Percentiles rank a stretch among this genome's conserved stretches.
Evolutionary conservation across 2,888 invertebrate species (phyloP).

Genomic region (Calameuta filiformis): DNA sequence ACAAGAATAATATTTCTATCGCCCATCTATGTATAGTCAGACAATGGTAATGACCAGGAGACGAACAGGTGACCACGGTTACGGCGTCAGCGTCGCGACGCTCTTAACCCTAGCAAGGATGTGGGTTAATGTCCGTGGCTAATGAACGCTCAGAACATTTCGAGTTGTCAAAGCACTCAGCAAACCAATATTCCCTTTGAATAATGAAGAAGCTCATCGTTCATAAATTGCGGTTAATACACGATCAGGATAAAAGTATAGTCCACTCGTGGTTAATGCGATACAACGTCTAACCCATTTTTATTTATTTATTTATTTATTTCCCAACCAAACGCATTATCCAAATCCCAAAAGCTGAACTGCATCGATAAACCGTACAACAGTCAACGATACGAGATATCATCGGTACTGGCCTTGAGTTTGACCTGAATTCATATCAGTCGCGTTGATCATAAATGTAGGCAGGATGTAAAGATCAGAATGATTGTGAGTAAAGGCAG

Average conservation of each 20-base stretch:
- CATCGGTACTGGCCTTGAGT: not conserved
- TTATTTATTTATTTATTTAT: not conserved
- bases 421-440: not conserved
- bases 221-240: constrained; percentile 9
- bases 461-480: not conserved
- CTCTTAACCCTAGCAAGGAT: not conserved
- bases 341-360: not conserved
- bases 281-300: not conserved
- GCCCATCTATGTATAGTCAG: not conserved
- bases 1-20: not conserved
- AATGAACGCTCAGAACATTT: constrained; percentile 11
- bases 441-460: not conserved
- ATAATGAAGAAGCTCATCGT: constrained; percentile 18
- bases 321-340: not conserved
- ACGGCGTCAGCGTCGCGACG: not conserved
- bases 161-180: constrained; percentile 14
- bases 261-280: not conserved
- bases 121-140: not conserved
- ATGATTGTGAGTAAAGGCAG: not conserved
- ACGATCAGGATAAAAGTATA: not conserved
- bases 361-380: not conserved
- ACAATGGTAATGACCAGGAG: not conserved
- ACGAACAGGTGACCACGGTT: not conserved
- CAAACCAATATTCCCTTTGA: constrained; percentile 4
- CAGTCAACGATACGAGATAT: not conserved